phyloP scores from a whole-genome alignment of 2,888 invertebrate species.

The Ceramica pisi region DNA sequence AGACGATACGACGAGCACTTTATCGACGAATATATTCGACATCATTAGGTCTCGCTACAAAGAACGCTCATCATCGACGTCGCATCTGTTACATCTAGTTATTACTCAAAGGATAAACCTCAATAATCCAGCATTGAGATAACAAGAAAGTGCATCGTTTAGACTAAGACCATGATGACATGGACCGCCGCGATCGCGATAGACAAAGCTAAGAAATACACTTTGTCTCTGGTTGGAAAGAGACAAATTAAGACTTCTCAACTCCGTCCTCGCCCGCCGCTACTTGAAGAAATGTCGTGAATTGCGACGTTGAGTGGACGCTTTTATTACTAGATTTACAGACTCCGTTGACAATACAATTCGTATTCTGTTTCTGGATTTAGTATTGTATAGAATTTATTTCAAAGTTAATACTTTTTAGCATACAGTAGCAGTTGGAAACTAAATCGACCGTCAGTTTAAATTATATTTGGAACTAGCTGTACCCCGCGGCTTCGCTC shows the following conservation, averaged over 20 bases:
- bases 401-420: conserved; percentile 42
- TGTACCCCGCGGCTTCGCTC: too few relatives aligned
- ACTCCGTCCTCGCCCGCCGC: conserved; percentile 64
- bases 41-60: conserved; percentile 37
- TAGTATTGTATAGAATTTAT: conserved; percentile 55
- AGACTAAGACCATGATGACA: conserved; percentile 73
- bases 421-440: conserved; percentile 32
- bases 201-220: conserved; percentile 72
- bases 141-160: conserved; percentile 79
- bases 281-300: conserved; percentile 75
- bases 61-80: conserved; percentile 39
- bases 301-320: conserved; percentile 76
- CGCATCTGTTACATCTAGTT: conserved; percentile 51
- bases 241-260: conserved; percentile 71
- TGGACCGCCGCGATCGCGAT: conserved; percentile 68
- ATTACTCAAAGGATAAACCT: conserved; percentile 69
- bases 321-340: conserved; percentile 78
- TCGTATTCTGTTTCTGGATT: conserved; percentile 59
- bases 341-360: conserved; percentile 69
- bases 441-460: conserved; percentile 21
- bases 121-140: conserved; percentile 75
- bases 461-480: conserved; percentile 42
- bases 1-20: conserved; percentile 42
- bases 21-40: conserved; percentile 55
- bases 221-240: conserved; percentile 68